Conservation (phyloP, 1,140 invertebrate species). For the Pararge aegeria region DNA sequence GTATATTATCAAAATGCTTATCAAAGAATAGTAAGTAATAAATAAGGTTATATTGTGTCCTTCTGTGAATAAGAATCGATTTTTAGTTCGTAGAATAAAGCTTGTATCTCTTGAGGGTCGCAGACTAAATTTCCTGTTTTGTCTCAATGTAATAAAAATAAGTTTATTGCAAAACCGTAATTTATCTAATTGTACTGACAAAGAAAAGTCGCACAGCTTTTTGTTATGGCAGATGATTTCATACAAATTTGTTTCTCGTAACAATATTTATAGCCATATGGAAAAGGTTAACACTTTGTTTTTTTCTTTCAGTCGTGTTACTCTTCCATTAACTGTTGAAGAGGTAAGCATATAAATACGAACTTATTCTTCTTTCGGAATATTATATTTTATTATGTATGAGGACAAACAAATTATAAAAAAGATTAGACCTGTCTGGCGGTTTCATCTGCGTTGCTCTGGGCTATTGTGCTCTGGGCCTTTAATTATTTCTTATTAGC, state of each 20-base stretch:
- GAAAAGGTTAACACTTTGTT: slow-evolving; percentile 34
- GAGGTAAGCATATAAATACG: slow-evolving; percentile 54
- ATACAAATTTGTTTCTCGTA: not conserved
- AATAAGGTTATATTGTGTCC: slow-evolving; percentile 60
- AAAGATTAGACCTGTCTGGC: too few relatives aligned
- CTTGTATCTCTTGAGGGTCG: slow-evolving; percentile 7
- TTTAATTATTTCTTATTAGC: too few relatives aligned
- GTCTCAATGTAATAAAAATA: not conserved
- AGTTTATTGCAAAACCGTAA: not conserved
- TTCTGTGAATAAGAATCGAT: slow-evolving; percentile 69
- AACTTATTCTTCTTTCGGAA: slow-evolving; percentile 11
- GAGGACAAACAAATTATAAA: not conserved
- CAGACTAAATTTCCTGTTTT: slow-evolving; percentile 4
- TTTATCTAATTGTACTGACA: slow-evolving; percentile 22
- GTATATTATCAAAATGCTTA: slow-evolving; percentile 71
- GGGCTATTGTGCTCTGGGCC: too few relatives aligned
- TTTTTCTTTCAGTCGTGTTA: slow-evolving; percentile 70
- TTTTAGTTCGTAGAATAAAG: slow-evolving; percentile 51
- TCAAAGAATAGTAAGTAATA: slow-evolving; percentile 76
- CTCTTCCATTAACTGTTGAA: slow-evolving; percentile 73
- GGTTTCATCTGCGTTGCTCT: too few relatives aligned
- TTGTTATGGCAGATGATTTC: slow-evolving; percentile 24
- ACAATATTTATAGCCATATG: slow-evolving; percentile 18
- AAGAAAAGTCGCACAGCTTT: slow-evolving; percentile 15
- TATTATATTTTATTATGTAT: not conserved